Evolutionary conservation across 2,888 invertebrate species (phyloP).

Genomic region (Drosophila heteroneura): DNA sequence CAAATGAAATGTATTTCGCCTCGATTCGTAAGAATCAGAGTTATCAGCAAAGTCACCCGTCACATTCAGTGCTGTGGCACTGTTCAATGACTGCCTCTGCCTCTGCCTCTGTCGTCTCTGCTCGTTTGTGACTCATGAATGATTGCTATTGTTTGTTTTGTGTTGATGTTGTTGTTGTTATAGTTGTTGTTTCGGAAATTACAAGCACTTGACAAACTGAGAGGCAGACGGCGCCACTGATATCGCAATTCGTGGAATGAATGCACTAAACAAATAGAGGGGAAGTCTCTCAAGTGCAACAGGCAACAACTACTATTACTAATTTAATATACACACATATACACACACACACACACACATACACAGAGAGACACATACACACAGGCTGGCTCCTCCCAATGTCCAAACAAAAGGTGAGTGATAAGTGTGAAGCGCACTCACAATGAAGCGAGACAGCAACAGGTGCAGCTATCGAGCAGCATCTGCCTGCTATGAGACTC

Average conservation of each 20-base stretch:
- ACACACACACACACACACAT: background rate
- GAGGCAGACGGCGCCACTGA: constrained; percentile 36
- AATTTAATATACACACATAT: background rate
- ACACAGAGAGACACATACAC: background rate
- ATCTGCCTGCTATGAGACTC: constrained; percentile 27
- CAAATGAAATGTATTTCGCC: constrained; percentile 3
- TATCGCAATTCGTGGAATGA: constrained; percentile 47
- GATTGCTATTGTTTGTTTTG: constrained; percentile 41
- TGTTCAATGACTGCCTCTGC: background rate
- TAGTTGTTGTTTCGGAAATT: constrained; percentile 17
- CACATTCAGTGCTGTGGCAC: background rate
- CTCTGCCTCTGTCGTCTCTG: constrained; percentile 38
- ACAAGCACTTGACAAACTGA: constrained; percentile 53
- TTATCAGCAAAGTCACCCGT: constrained; percentile 35
- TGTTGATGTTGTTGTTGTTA: background rate
- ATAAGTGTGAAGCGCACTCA: constrained; percentile 12
- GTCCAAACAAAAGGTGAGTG: constrained; percentile 22
- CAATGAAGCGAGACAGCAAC: constrained; percentile 26
- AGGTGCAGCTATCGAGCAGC: constrained; percentile 5
- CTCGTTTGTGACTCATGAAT: constrained; percentile 45
- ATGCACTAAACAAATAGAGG: constrained; percentile 30
- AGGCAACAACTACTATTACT: constrained; percentile 1
- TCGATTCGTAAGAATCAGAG: constrained; percentile 9
- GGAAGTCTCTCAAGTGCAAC: constrained; percentile 18
- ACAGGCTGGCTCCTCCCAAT: constrained; percentile 11